Conservation (phyloP, 2,113 vertebrate genomes). For the Cyphomyrus discorhynchus region DNA sequence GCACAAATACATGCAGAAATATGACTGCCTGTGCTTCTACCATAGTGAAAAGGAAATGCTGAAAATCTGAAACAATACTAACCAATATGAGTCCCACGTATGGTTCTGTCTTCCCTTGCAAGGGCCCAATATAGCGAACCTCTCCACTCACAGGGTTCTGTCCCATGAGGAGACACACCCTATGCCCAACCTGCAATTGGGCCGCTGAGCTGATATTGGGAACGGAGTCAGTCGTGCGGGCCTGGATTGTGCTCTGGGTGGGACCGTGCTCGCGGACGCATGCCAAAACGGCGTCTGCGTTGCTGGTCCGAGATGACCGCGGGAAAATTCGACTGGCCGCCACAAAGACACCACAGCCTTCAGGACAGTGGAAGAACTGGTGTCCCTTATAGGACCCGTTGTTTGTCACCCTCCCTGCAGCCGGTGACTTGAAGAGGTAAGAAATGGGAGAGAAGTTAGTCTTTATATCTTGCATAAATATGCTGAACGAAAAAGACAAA, state of each 20-base stretch:
- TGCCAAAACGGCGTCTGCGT: background rate
- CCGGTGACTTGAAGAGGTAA: slow-evolving; percentile 39
- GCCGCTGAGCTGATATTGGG: background rate
- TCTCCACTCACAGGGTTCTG: slow-evolving; percentile 36
- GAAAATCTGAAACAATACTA: slow-evolving; percentile 17
- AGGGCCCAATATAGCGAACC: slow-evolving; percentile 51
- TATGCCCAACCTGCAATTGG: slow-evolving; percentile 40
- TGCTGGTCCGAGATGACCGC: slow-evolving; percentile 21
- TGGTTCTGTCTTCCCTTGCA: slow-evolving; percentile 35
- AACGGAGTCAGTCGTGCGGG: slow-evolving; percentile 37
- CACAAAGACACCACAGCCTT: slow-evolving; percentile 62
- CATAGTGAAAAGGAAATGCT: background rate
- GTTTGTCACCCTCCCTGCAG: slow-evolving; percentile 47
- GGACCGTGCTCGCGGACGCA: background rate
- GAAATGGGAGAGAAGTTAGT: background rate
- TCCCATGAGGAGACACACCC: slow-evolving; percentile 48
- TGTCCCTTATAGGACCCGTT: slow-evolving; percentile 62
- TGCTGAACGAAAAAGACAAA: background rate
- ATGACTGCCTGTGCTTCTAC: background rate
- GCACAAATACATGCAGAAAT: slow-evolving; percentile 18
- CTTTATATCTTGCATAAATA: background rate
- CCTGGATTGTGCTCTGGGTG: slow-evolving; percentile 26
- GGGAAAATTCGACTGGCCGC: slow-evolving; percentile 44
- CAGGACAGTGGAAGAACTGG: slow-evolving; percentile 60
- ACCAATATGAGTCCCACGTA: slow-evolving; percentile 60